A percentile compares a stretch with the other conserved stretches of the same genome.
Conservation (phyloP, 2,888 invertebrate species). For the Ethmia dodecea region DNA sequence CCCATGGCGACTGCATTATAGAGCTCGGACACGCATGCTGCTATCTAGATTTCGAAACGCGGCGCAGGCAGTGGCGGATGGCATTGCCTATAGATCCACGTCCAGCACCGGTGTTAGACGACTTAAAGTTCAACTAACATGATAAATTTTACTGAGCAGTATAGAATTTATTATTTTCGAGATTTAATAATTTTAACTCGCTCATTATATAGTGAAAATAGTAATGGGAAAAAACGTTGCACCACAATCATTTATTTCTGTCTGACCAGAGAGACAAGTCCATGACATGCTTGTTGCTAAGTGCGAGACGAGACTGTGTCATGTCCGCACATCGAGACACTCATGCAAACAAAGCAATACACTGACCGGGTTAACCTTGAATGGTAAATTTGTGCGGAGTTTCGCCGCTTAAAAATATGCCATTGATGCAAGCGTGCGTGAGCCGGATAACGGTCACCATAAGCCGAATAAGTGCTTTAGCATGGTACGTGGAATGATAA, state of each 20-base stretch:
- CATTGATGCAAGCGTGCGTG: slow-evolving; percentile 74
- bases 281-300: slow-evolving; percentile 2
- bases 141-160: not conserved
- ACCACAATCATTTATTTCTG: too few relatives aligned
- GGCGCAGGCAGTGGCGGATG: slow-evolving; percentile 26
- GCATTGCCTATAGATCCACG: slow-evolving; percentile 40
- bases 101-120: slow-evolving; percentile 27
- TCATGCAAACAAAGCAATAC: slow-evolving; percentile 65
- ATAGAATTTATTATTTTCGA: too few relatives aligned
- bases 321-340: slow-evolving; percentile 38
- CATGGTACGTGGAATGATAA: slow-evolving; percentile 72
- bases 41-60: slow-evolving; percentile 42
- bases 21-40: slow-evolving; percentile 43
- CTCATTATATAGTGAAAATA: too few relatives aligned
- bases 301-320: slow-evolving; percentile 16
- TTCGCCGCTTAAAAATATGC: slow-evolving; percentile 73
- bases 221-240: too few relatives aligned
- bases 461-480: slow-evolving; percentile 74
- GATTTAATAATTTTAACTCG: slow-evolving; percentile 12
- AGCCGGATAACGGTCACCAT: slow-evolving; percentile 67
- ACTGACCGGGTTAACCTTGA: slow-evolving; percentile 75
- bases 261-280: slow-evolving; percentile 1
- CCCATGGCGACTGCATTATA: slow-evolving; percentile 37
- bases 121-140: slow-evolving; percentile 2
- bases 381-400: slow-evolving; percentile 71